Base-by-base conservation (phyloP, 1,140 invertebrate species). In the Hirudo medicinalis region DNA sequence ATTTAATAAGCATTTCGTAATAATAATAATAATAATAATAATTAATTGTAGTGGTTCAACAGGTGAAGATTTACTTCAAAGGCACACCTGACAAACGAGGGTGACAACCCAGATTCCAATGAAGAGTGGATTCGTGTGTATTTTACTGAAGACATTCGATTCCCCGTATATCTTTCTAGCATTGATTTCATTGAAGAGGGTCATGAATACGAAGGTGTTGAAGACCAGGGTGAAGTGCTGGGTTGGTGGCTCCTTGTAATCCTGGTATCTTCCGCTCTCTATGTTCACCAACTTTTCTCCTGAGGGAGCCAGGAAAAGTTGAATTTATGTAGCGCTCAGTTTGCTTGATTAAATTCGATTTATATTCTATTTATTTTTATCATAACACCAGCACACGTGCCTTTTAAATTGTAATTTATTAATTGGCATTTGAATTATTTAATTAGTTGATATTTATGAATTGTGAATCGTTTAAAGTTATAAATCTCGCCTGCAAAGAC, bases 201-300 rank as follows among this genome's bases (percentile, higher is more conserved):
- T 98, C 94, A 98, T 98, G 91, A 97, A 93, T 57, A 98, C 94
- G 83, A 98, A 97, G 20, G 93, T 91, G 83, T 98, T 98, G 85
- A 98, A 98, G 78, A 98, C 95, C 78, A 97, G 89, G 5, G 94
- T 98, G 84, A 97, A 97, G 84, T 98, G 95, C 83, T 92, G 88
- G 54, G 91, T 89, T 66, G 93, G 92, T 74, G 88, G 63, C 25
- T n/a, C 20, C 22, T 66, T 40, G 36, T 69, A 69, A 9, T 53
- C 71, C 27, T 43, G 9, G 40, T 63, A 13, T 88, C 32, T 88
- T 71, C 92, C 92, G 73, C 88, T 88, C 73, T 94, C 91, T 83
- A 97, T 95, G 83, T 94, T 91, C 74, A 97, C 86, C 78, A 95
- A 81, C 76, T 85, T 83, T 79, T 94, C 90, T 76, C 75, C 75